A percentile compares a stretch with the other conserved stretches of the same genome.
phyloP scores from a whole-genome alignment of 2,113 vertebrate species.

The Caretta caretta region DNA sequence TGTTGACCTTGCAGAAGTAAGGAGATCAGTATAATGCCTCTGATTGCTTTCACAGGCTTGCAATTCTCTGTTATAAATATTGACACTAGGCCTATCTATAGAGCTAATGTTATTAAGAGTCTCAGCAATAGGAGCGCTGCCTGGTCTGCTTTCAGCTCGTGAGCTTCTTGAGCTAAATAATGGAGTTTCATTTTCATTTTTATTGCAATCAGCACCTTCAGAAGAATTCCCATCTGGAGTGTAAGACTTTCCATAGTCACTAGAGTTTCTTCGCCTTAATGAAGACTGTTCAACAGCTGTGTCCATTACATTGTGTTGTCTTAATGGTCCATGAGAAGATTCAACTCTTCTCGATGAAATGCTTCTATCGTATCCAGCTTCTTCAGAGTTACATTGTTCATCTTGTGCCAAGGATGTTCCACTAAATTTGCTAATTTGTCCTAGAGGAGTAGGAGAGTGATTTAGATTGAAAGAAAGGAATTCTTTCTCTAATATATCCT shows the following conservation, averaged over 20 bases:
- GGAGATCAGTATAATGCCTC: background rate
- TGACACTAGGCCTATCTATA: background rate
- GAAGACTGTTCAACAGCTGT: background rate
- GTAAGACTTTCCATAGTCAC: background rate
- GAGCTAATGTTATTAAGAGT: background rate
- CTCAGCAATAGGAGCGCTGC: background rate
- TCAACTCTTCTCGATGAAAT: background rate
- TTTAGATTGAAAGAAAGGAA: background rate
- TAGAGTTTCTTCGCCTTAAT: background rate
- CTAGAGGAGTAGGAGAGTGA: background rate
- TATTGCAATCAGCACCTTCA: background rate
- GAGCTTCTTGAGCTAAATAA: background rate
- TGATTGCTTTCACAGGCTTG: background rate
- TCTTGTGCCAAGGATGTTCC: background rate
- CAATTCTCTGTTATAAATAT: background rate
- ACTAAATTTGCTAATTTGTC: background rate
- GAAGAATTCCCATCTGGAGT: background rate
- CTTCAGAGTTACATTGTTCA: background rate
- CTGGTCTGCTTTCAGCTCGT: background rate
- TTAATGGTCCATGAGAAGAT: background rate
- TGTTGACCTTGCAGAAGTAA: background rate
- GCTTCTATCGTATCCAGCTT: background rate
- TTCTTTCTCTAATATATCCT: conserved; percentile 5
- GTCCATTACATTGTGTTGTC: background rate
- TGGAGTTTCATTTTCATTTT: background rate